Conservation (phyloP, 1,140 invertebrate species). For the Diabrotica virgifera region DNA sequence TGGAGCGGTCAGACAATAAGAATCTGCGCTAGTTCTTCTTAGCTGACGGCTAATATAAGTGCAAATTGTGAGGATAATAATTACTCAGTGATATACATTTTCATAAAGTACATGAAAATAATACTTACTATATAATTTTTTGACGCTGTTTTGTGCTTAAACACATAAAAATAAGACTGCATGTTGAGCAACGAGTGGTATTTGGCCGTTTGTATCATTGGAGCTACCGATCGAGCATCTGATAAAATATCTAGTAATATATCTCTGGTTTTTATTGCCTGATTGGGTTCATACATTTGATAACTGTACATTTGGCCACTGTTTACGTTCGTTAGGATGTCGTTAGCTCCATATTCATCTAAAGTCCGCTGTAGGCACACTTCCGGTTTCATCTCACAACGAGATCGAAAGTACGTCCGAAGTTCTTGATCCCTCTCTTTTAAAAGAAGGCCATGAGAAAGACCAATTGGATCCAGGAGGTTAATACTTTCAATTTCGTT, state of each 20-base stretch:
- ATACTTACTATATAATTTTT: constrained; percentile 67
- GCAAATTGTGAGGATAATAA: too few species aligned
- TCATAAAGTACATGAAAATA: not conserved
- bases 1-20: too few species aligned
- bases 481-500: constrained; percentile 86
- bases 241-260: constrained; percentile 82
- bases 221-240: constrained; percentile 78
- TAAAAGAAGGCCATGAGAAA: constrained; percentile 77
- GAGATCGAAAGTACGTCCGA: constrained; percentile 67
- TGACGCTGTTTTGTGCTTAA: constrained; percentile 74
- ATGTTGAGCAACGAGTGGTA: constrained; percentile 71
- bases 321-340: constrained; percentile 23
- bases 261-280: constrained; percentile 57
- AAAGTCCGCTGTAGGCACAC: constrained; percentile 62
- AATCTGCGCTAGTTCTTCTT: too few species aligned
- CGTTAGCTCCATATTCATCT: constrained; percentile 59
- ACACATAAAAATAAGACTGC: constrained; percentile 85
- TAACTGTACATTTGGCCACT: constrained; percentile 12
- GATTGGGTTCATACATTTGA: constrained; percentile 50
- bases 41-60: too few species aligned
- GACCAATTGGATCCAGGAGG: constrained; percentile 70
- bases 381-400: constrained; percentile 61
- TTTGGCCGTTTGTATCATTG: constrained; percentile 68
- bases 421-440: constrained; percentile 75
- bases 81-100: too few species aligned